A percentile compares a stretch with the other conserved stretches of the same genome.
Conservation (phyloP, 2,888 invertebrate genomes). For the Drosophila diplacantha region DNA sequence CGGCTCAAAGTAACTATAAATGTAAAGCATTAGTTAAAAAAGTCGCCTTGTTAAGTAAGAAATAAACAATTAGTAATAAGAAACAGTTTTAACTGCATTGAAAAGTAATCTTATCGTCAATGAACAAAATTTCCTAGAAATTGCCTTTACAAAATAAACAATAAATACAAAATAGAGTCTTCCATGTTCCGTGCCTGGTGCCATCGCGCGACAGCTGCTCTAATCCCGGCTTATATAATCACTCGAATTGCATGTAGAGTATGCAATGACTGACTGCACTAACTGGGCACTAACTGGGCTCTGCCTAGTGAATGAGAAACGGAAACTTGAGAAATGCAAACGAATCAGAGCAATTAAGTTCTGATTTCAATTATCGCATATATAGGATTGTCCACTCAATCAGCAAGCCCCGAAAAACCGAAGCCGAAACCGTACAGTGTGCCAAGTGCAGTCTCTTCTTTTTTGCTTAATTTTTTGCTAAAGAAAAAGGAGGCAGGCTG, state of each 20-base stretch:
- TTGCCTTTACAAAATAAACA: background rate
- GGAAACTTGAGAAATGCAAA: constrained; percentile 30
- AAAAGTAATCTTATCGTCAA: background rate
- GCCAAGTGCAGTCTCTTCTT: constrained; percentile 21
- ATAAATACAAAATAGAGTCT: background rate
- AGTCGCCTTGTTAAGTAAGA: background rate
- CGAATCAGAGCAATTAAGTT: constrained; percentile 27
- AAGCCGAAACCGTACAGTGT: constrained; percentile 1
- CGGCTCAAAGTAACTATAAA: background rate
- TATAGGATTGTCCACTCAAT: constrained; percentile 35
- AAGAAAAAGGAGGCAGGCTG: constrained; percentile 21
- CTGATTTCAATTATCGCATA: constrained; percentile 13
- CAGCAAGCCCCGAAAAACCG: constrained; percentile 24
- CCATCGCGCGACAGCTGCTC: constrained; percentile 7
- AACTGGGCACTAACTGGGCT: constrained; percentile 1
- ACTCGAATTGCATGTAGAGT: constrained; percentile 4
- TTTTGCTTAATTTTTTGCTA: background rate
- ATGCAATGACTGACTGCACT: constrained; percentile 4
- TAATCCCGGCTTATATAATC: background rate
- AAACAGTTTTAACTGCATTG: background rate
- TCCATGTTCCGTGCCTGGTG: background rate
- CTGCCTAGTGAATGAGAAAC: constrained; percentile 12
- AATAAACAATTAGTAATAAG: background rate
- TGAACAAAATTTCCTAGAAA: background rate
- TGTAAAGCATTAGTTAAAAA: background rate